Conservation (phyloP, 2,888 invertebrate species). For the Hylaea fasciaria region DNA sequence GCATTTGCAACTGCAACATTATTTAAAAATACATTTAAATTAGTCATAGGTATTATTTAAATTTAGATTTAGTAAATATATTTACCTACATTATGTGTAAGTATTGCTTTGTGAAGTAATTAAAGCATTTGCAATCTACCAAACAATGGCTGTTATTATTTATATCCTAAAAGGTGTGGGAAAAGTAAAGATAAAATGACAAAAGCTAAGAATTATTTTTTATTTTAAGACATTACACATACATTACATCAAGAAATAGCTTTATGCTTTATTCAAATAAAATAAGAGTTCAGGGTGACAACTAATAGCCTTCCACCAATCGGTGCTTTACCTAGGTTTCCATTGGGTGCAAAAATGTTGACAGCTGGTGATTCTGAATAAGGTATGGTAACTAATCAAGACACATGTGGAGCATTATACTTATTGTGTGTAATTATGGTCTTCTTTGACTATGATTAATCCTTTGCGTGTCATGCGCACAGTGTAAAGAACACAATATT, state of each 20-base stretch:
- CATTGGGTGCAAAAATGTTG: constrained; percentile 39
- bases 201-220: neutral
- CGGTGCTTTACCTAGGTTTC: constrained; percentile 42
- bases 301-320: constrained; percentile 47
- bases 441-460: too few species aligned
- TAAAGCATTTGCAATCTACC: constrained; percentile 32
- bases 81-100: too few species aligned
- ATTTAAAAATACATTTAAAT: neutral
- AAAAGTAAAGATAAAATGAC: neutral
- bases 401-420: constrained; percentile 2
- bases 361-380: constrained; percentile 7
- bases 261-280: constrained; percentile 28
- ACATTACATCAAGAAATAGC: constrained; percentile 48
- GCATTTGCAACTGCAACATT: constrained; percentile 5
- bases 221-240: constrained; percentile 24
- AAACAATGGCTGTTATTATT: neutral
- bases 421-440: too few species aligned
- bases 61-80: constrained; percentile 17
- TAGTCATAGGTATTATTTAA: constrained; percentile 19
- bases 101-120: constrained; percentile 35
- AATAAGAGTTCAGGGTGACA: constrained; percentile 27
- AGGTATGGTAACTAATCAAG: constrained; percentile 2
- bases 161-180: constrained; percentile 1
- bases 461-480: too few species aligned
- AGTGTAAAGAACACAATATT: too few species aligned